Base-by-base conservation (phyloP, 1,140 invertebrate genomes). In the Drosophila fuyamai region DNA sequence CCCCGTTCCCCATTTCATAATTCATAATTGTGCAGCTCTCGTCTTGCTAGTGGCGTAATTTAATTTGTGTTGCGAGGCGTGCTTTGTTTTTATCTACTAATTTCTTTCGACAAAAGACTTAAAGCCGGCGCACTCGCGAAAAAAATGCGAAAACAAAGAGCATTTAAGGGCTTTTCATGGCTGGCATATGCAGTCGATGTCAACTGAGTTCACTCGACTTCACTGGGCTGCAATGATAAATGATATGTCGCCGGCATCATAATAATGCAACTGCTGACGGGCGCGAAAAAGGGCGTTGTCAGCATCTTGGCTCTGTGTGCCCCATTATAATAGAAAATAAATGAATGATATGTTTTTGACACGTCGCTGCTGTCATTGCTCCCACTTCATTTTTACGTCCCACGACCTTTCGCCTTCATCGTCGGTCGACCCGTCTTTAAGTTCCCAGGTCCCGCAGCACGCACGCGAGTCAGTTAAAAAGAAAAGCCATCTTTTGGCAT, bases 331-430 rank as follows among this genome's bases (percentile, higher is more conserved):
- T 91, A 91, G 89, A 91, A 91, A 91, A 91, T 91, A 91, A 83
- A 91, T 91, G 89, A 91, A 91, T 91, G 89, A 91, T 91, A 81
- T 91, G 83, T 89, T 91, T 91, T 77, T 91, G 89, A 91, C 89
- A 91, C 79, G 84, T 83, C 79, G 83, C 68, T 72, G 84, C 73
- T 89, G 84, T 89, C 80, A 76, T 79, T 79, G 84, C 65, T 74
- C 80, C 51, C 73, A 61, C 77, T 88, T 81, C 74, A 85, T 78
- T 89, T 84, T 89, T 70, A 41, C 60, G 38, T 38, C 9, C 3
- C 43, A 82, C 76, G 76, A 74, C 47, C 53, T 67, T 46, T 13
- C 27, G 27, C n/a, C 57, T 12, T 10, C 65, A 32, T 36, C 50
- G 73, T 23, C 23, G 23, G 23, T 23, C 23, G 23, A 4, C 23